Base-by-base conservation (phyloP, 2,888 invertebrate species). In the Dorcus hopei region DNA sequence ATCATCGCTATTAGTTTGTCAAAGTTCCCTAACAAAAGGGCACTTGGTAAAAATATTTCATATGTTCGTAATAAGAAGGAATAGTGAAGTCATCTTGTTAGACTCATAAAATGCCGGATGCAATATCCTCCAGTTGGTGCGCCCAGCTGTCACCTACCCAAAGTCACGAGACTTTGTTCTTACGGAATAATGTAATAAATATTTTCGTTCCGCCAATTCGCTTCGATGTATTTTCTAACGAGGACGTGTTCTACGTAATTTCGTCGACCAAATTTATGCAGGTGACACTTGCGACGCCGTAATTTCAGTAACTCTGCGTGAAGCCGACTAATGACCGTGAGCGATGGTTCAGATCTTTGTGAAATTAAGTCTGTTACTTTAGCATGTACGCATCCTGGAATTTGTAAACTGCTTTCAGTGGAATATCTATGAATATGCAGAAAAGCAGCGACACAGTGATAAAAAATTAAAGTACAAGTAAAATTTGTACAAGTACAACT, bases 121-220 rank as follows among this genome's bases (percentile, higher is more conserved):
- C 60, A 60, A 65, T 65, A 65, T 63, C 61, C 47, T 57, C 62
- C 63, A 65, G 61, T 61, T 58, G 65, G 40, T 57, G 61, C 57
- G 53, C 57, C 58, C 65, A 65, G 63, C 65, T 63, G 65, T 61
- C 65, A 63, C 65, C 59, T 57, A 52, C 61, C 61, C 61, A 48
- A 62, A 61, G 62, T 62, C 62, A 64, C 62, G 64, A 62, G 47
- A 52, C 59, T 49, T 39, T 50, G 40, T 45, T 42, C 50, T 49
- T 23, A 11, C 50, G 23, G 55, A 45, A 55, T 55, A 45, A 55
- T 49, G 55, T 26, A 49, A 55, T 55, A 50, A 55, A 49, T 55
- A 55, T 55, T 49, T 39, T 40, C 42, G 49, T 42, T 38, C 38
- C 49, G 42, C 49, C 55, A 55, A 40, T 45, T 55, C 47, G 14